A percentile compares a stretch with the other conserved stretches of the same genome.
These are phyloP conservation scores for Rhagoletis zephyria DNA, from an alignment of 1,140 invertebrate species.

Conservation along the genomic window DNA sequence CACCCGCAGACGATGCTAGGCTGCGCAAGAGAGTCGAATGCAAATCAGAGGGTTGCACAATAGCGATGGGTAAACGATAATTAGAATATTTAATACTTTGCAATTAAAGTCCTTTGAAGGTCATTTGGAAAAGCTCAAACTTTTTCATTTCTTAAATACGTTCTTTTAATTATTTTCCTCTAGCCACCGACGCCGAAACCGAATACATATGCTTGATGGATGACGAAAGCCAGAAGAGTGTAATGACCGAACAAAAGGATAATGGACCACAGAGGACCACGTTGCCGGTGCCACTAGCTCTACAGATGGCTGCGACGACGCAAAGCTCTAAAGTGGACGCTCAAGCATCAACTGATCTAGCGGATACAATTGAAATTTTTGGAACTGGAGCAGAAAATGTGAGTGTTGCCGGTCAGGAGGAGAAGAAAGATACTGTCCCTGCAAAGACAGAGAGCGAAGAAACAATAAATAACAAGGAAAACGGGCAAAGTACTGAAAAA, in stretches of 20 bases:
- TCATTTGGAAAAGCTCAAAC: too few species aligned
- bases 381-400: constrained; percentile 1
- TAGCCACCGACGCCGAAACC: background rate
- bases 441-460: background rate
- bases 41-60: background rate
- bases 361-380: background rate
- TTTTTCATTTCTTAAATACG: too few species aligned
- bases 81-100: too few species aligned
- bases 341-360: background rate
- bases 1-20: background rate
- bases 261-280: background rate
- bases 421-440: background rate
- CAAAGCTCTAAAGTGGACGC: background rate
- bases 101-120: too few species aligned
- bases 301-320: constrained; percentile 14
- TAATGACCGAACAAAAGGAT: too few species aligned
- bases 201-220: background rate
- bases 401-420: background rate
- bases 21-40: background rate
- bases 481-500: background rate
- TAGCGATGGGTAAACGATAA: background rate
- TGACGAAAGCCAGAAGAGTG: background rate
- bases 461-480: background rate
- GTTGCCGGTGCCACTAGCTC: background rate
- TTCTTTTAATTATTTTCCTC: too few species aligned